phyloP scores from a whole-genome alignment of 2,888 invertebrate species.

The Pandemis cinnamomeana region DNA sequence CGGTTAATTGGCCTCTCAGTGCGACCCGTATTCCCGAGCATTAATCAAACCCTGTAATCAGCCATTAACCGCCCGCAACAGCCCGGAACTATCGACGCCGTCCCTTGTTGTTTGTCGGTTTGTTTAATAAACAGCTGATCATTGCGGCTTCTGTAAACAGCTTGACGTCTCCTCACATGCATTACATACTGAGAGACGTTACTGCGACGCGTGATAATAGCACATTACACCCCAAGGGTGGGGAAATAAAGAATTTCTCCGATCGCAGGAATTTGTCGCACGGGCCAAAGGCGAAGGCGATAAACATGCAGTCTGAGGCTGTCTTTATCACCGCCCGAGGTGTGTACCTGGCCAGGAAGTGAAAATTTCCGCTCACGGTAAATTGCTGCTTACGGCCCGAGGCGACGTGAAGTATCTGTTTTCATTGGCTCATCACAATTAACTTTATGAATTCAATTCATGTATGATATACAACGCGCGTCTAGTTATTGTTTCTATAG shows the following conservation, averaged over 20 bases:
- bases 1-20: not conserved
- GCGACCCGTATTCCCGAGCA: not conserved
- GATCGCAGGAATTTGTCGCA: no score
- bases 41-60: conserved; percentile 17
- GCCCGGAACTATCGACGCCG: not conserved
- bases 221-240: no score
- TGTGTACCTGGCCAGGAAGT: no score
- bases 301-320: no score
- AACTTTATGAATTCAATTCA: not conserved
- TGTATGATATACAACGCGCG: no score
- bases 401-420: not conserved
- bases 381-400: no score
- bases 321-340: no score
- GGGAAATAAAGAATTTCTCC: no score
- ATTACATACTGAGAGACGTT: not conserved
- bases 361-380: no score
- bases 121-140: not conserved
- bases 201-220: not conserved
- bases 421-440: not conserved
- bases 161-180: not conserved
- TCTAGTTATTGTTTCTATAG: no score
- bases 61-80: conserved; percentile 2
- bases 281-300: no score
- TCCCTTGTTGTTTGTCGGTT: not conserved
- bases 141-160: not conserved